Conservation (phyloP, 2,113 vertebrate species). For the Sialia sialis region DNA sequence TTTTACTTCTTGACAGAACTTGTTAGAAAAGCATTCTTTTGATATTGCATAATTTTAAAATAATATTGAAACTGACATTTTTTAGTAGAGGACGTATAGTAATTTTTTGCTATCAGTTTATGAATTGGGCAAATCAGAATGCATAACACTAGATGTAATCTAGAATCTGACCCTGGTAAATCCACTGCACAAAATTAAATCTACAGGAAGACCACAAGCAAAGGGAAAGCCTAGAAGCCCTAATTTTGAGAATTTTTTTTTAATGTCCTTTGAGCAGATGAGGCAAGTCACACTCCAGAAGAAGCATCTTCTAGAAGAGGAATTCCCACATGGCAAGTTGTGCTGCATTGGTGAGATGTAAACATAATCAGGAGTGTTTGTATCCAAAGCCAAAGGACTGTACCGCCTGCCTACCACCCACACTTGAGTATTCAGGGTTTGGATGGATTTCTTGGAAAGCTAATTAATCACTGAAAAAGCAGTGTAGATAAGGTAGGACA, state of each 20-base stretch:
- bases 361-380: background rate
- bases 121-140: background rate
- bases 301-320: background rate
- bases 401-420: background rate
- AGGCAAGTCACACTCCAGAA: background rate
- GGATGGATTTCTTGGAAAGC: background rate
- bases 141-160: background rate
- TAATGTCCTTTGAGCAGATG: background rate
- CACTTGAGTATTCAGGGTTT: background rate
- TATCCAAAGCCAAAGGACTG: background rate
- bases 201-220: background rate
- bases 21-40: background rate
- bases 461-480: background rate
- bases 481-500: background rate
- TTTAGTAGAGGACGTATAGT: background rate
- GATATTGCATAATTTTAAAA: background rate
- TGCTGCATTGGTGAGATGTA: background rate
- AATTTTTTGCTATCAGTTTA: background rate
- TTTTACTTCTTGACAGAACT: background rate
- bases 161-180: background rate
- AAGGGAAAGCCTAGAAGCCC: background rate
- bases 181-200: background rate
- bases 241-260: background rate
- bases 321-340: background rate
- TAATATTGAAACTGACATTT: background rate